A percentile compares a stretch with the other conserved stretches of the same genome.
Conservation (phyloP, 1,140 invertebrate genomes). For the Gryllus bimaculatus region DNA sequence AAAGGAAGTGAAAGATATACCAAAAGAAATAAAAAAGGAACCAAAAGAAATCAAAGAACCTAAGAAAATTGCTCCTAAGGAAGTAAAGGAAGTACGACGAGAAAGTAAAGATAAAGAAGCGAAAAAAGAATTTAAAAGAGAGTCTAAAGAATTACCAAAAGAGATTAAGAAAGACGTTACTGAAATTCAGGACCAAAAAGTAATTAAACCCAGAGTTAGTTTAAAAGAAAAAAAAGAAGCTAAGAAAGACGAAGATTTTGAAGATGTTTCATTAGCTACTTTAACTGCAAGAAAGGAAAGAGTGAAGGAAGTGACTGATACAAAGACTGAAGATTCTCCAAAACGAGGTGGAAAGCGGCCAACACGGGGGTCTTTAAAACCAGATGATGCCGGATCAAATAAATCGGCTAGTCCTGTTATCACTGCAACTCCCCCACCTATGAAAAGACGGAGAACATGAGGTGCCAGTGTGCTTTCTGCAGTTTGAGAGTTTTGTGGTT, state of each 20-base stretch:
- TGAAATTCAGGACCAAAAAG: conserved; percentile 23
- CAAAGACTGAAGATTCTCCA: conserved; percentile 18
- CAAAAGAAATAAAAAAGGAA: conserved; percentile 15
- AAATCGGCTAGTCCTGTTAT: conserved; percentile 29
- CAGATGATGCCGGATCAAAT: conserved; percentile 30
- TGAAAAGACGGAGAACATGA: conserved; percentile 31
- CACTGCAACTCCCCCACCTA: conserved; percentile 29
- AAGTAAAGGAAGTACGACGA: conserved; percentile 16
- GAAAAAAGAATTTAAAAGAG: conserved; percentile 39
- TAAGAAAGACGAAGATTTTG: conserved; percentile 14
- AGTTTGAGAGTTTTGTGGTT: not conserved
- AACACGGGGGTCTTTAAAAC: conserved; percentile 34
- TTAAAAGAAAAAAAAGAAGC: conserved; percentile 8
- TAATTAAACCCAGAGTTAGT: conserved; percentile 7
- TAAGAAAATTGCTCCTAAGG: conserved; percentile 12
- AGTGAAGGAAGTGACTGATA: conserved; percentile 8
- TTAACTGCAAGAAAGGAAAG: conserved; percentile 8
- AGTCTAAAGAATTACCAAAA: conserved; percentile 27
- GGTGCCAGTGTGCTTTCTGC: not conserved
- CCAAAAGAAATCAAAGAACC: conserved; percentile 18
- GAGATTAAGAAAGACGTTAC: conserved; percentile 30
- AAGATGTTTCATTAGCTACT: not conserved
- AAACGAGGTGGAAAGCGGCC: conserved; percentile 24
- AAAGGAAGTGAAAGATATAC: conserved; percentile 30
- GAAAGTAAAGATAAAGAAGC: conserved; percentile 21